A percentile compares a stretch with the other conserved stretches of the same genome.
phyloP scores from a whole-genome alignment of 1,140 invertebrate species.

The Dysdera silvatica region DNA sequence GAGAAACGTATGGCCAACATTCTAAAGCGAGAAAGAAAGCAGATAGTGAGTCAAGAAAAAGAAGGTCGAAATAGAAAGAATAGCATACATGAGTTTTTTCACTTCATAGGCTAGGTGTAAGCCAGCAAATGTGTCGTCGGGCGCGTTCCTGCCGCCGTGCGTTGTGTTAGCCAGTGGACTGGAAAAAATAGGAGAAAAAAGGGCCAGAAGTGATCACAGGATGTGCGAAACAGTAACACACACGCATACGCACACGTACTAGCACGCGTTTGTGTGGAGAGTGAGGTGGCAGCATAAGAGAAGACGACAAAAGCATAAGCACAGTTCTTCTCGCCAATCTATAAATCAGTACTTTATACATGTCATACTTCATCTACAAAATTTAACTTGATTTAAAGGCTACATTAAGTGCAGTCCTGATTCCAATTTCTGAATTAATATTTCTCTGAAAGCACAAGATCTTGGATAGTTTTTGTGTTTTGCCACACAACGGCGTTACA shows the following conservation, averaged over 20 bases:
- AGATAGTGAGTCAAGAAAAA: no score
- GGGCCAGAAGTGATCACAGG: constrained; percentile 35
- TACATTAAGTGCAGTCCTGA: constrained; percentile 5
- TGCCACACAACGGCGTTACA: no score
- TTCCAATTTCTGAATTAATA: no score
- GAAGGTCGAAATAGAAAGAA: constrained; percentile 30
- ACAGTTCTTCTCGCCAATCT: constrained; percentile 5
- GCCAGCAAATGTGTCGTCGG: constrained; percentile 65
- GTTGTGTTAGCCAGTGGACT: constrained; percentile 40
- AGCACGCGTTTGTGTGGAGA: constrained; percentile 18
- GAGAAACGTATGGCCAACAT: no score
- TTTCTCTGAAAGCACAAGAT: no score
- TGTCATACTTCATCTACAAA: constrained; percentile 5
- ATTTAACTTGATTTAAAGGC: constrained; percentile 12
- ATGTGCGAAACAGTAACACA: constrained; percentile 32
- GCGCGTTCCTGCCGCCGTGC: constrained; percentile 68
- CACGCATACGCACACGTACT: constrained; percentile 17
- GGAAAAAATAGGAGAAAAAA: constrained; percentile 30
- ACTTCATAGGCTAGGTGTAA: constrained; percentile 98
- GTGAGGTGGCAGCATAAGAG: constrained; percentile 26
- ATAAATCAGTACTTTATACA: constrained; percentile 1
- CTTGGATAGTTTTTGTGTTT: constrained; percentile 7
- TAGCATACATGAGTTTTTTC: constrained; percentile 96
- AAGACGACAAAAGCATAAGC: constrained; percentile 28
- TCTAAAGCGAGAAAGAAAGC: no score